phyloP scores from a whole-genome alignment of 2,888 invertebrate genomes.

The Lymantria monacha region DNA sequence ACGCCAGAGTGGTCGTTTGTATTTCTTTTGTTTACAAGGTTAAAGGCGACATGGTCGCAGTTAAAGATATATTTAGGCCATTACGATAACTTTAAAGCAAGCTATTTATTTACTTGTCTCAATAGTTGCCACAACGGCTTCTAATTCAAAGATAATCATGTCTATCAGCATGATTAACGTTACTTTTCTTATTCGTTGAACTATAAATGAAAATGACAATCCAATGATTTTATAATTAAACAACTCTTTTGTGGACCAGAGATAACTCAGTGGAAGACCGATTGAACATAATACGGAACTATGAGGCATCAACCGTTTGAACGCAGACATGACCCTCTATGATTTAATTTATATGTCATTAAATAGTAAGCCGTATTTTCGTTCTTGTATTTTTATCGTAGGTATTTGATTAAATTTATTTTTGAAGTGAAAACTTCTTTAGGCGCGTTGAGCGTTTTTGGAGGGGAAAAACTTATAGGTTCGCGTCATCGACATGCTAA shows the following conservation, averaged over 20 bases:
- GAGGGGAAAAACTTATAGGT: no score
- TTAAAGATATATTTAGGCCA: constrained; percentile 70
- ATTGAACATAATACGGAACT: no score
- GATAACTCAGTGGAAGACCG: constrained; percentile 27
- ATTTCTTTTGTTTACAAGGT: constrained; percentile 71
- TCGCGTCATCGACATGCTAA: no score
- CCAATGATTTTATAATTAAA: constrained; percentile 34
- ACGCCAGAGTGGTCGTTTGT: constrained; percentile 67
- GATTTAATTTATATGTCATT: no score
- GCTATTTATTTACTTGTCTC: constrained; percentile 73
- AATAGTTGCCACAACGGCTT: constrained; percentile 64
- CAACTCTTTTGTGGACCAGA: background rate
- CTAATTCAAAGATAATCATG: constrained; percentile 77
- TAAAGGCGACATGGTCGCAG: constrained; percentile 57
- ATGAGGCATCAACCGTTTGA: no score
- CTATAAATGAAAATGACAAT: constrained; percentile 54
- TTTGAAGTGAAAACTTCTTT: no score
- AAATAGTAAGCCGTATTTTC: no score
- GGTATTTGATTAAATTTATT: no score
- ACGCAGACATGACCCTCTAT: no score
- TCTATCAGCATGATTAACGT: constrained; percentile 71
- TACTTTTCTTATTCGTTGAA: constrained; percentile 58
- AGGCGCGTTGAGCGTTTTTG: no score
- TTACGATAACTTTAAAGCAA: constrained; percentile 68
- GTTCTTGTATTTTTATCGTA: no score